Base-by-base conservation (phyloP, 2,113 vertebrate species). In the Catharus bicknelli region DNA sequence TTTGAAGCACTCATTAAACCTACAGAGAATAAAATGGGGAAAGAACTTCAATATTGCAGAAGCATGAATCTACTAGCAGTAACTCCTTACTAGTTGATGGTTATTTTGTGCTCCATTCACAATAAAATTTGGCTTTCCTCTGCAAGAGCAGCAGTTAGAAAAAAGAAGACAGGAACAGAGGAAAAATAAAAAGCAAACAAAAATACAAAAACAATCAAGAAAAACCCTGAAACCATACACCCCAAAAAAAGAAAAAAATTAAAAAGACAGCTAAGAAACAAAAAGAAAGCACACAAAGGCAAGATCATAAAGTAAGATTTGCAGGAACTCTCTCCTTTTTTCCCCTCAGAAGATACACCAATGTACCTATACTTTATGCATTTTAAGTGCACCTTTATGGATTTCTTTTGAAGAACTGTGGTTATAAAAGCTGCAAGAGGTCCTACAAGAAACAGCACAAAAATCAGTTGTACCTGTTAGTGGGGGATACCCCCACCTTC, bases 381-480 rank as follows among this genome's bases (percentile, higher is more conserved):
- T 40, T 64, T 57, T n/a, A 68, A 40, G 40, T 17, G 23, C 6
- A 50, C 7, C 4, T 47, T 40, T 36, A 4, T 3, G 5, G 72
- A 34, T 51, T 20, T 36, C 91, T 36, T 21, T 1, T 3, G 59
- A 70, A 55, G 2, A 84, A 64, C 5, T 22, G 7, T 2, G 1
- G 8, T 30, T 50, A 50, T 5, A 83, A 64, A 90, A 75, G 26
- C n/a, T 66, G 45, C 53, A 87, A 29, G 1, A 75, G 4, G 16
- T 68, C 47, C 38, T 53, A 47, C 12, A 66, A 57, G 45, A 80
- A 83, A 29, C 2, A 58, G 32, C 21, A 73, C 27, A 68, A 64
- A 86, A 67, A 55, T 16, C 23, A 86, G 51, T 2, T 50, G 38
- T 11, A 21, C 0, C 0, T 34, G 13, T 63, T 34, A 11, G 9